Evolutionary conservation across 2,797 vertebrate genomes (phyloP).

Genomic region (Centroberyx gerrardi): DNA sequence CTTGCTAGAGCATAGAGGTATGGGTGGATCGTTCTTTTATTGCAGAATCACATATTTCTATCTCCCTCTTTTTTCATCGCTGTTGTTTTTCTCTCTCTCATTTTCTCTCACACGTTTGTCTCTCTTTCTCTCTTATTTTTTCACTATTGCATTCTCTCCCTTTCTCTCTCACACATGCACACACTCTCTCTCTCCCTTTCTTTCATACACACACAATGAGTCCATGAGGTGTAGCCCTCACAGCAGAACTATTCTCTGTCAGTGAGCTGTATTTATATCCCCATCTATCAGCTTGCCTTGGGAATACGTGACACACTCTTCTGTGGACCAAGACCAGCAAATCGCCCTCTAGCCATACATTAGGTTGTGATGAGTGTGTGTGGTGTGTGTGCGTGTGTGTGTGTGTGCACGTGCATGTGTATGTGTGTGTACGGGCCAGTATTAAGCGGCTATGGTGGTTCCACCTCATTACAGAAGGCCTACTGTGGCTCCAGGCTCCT

Average conservation of each 20-base stretch:
- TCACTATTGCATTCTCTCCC: not conserved
- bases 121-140: not conserved
- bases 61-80: slow-evolving; percentile 23
- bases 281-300: slow-evolving; percentile 72
- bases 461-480: slow-evolving; percentile 53
- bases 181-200: not conserved
- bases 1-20: slow-evolving; percentile 20
- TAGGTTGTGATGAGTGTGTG: slow-evolving; percentile 45
- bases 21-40: slow-evolving; percentile 17
- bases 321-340: slow-evolving; percentile 74
- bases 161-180: not conserved
- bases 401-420: slow-evolving; percentile 20
- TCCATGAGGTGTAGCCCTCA: slow-evolving; percentile 66
- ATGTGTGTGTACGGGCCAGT: slow-evolving; percentile 18
- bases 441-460: slow-evolving; percentile 60
- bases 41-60: not conserved
- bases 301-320: slow-evolving; percentile 69
- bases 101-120: slow-evolving; percentile 33
- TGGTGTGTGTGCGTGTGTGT: slow-evolving; percentile 25
- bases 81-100: slow-evolving; percentile 38
- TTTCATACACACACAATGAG: slow-evolving; percentile 30
- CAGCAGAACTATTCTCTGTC: slow-evolving; percentile 74
- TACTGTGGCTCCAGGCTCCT: slow-evolving; percentile 39
- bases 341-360: slow-evolving; percentile 75
- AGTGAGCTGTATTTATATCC: slow-evolving; percentile 78